These are phyloP conservation scores for Orientallactaga sibirica DNA, from an alignment of 2,797 vertebrate species.

Conservation along the genomic window DNA sequence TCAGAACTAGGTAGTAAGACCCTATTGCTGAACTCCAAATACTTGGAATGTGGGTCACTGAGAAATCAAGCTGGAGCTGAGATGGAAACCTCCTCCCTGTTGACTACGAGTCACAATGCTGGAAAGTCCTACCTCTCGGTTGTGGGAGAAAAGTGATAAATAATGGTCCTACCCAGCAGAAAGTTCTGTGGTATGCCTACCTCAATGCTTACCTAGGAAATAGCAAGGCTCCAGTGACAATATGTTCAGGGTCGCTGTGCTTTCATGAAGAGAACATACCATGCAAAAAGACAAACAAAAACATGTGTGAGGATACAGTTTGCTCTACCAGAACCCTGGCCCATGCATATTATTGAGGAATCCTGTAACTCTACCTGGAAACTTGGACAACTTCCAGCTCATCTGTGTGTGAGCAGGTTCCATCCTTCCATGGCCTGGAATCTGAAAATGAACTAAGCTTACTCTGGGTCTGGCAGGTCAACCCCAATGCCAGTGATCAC, in stretches of 20 bases:
- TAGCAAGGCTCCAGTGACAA: not conserved
- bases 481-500: not conserved
- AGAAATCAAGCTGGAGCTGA: too few relatives aligned
- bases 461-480: not conserved
- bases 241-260: not conserved
- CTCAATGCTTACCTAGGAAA: not conserved
- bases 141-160: too few relatives aligned
- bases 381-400: not conserved
- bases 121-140: too few relatives aligned
- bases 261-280: not conserved
- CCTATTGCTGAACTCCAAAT: too few relatives aligned
- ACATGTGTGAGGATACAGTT: not conserved
- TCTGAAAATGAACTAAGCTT: not conserved
- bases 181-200: not conserved
- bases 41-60: too few relatives aligned
- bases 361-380: not conserved
- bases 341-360: not conserved
- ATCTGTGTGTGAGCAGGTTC: not conserved
- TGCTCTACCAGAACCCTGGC: not conserved
- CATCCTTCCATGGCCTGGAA: too few relatives aligned
- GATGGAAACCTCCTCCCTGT: too few relatives aligned
- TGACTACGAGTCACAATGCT: too few relatives aligned
- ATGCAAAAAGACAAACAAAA: not conserved
- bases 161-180: too few relatives aligned
- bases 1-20: too few relatives aligned